Conservation (phyloP, 2,888 invertebrate species). For the Trypoxylon attenuatum region DNA sequence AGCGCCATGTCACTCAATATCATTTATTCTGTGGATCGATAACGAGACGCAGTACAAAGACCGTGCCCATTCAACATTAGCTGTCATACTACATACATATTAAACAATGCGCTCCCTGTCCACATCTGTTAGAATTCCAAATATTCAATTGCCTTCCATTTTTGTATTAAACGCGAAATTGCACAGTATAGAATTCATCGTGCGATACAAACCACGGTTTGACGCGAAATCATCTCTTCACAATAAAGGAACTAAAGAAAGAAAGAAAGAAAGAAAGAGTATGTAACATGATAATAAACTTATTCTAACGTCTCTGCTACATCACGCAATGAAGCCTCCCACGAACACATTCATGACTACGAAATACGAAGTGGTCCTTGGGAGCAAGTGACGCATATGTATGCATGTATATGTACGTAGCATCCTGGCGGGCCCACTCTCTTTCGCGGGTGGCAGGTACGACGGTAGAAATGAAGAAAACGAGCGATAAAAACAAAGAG, state of each 20-base stretch:
- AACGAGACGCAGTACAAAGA: constrained; percentile 34
- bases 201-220: no score
- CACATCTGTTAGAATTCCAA: no score
- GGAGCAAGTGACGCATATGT: neutral
- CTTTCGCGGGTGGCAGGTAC: no score
- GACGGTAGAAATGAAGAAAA: constrained; percentile 38
- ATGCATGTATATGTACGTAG: constrained; percentile 3
- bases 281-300: constrained; percentile 30
- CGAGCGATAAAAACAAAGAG: constrained; percentile 5
- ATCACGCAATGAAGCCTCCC: constrained; percentile 32
- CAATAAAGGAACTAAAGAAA: no score
- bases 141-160: no score
- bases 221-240: no score
- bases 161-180: no score
- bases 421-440: constrained; percentile 11
- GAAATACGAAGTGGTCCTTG: constrained; percentile 24
- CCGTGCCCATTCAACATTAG: constrained; percentile 10
- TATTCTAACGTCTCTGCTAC: constrained; percentile 33
- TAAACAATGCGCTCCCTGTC: no score
- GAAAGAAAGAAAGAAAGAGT: no score
- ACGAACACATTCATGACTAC: constrained; percentile 35
- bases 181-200: no score
- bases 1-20: constrained; percentile 37
- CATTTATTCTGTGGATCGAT: constrained; percentile 32
- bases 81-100: neutral